Base-by-base conservation (phyloP, 2,797 vertebrate genomes). In the Bradypodion ventrale region DNA sequence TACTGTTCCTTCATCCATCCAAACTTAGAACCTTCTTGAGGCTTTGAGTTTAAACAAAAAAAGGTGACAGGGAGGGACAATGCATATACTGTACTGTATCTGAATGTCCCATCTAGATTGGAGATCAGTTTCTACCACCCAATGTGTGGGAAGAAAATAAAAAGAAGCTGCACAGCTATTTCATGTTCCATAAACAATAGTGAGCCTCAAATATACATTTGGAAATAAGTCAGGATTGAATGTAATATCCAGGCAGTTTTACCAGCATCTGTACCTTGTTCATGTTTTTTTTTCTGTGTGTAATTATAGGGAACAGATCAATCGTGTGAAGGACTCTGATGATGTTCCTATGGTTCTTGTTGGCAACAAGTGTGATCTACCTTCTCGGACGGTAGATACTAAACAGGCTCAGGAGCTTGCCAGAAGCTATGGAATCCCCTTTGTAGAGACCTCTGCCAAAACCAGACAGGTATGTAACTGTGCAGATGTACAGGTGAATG, bases 371-470 rank as follows among this genome's bases (percentile, higher is more conserved):
- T 93, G 92, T 80, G 92, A 93, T 83, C 89, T 93, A 49, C 92
- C 92, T 42, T 91, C 92, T 74, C 89, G 92, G 63, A 93, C 91
- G 25, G 92, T 93, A 78, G 92, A 93, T 86, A 93, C 92, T 16
- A 93, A 92, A 78, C 92, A 93, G 82, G 92, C 91, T 44, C 92
- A 91, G 59, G 91, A 93, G 75, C 87, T 93, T 75, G 91, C 92
- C 35, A 92, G 90, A 76, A 92, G 82, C 82, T 93, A 91, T n/a
- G 92, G 91, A 49, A 93, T 93, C 80, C 92, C 92, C 5, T 93
- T 92, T 63, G 90, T 93, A 86, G 91, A 93, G 87, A 93, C 92
- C n/a, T 92, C 92, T 44, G 92, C 92, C 85, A 93, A 93, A 90
- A 93, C 92, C 27, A 87, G 92, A 91, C 92, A 93, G 92, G 92